These are phyloP conservation scores for Episyrphus balteatus DNA, from an alignment of 1,140 invertebrate species.

Conservation along the genomic window DNA sequence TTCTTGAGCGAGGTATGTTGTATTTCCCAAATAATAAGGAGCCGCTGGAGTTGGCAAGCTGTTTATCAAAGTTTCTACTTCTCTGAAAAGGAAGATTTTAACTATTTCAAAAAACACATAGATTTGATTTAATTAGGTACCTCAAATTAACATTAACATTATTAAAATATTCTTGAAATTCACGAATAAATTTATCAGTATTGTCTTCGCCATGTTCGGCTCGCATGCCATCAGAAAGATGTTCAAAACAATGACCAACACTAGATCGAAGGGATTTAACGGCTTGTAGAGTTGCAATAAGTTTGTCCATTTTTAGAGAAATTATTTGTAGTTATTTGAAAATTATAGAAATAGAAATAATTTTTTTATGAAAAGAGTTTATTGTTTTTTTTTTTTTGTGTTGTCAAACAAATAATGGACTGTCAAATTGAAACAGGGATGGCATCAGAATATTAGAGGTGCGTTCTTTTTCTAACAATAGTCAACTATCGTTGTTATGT, in stretches of 20 bases:
- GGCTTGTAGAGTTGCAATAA: constrained; percentile 59
- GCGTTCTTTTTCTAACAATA: no score
- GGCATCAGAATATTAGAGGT: no score
- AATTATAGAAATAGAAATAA: no score
- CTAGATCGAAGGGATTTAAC: constrained; percentile 66
- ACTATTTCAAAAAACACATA: not conserved
- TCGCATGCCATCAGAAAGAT: constrained; percentile 62
- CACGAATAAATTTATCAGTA: constrained; percentile 64
- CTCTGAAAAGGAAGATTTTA: constrained; percentile 39
- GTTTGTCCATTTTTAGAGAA: constrained; percentile 44
- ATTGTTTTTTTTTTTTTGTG: no score
- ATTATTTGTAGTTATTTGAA: no score
- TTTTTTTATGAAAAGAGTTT: no score
- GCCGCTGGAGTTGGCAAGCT: constrained; percentile 58
- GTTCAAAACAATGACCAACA: constrained; percentile 70
- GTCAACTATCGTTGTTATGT: no score
- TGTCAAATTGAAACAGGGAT: no score
- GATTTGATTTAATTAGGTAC: constrained; percentile 35
- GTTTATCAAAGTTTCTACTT: constrained; percentile 64
- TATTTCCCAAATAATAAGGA: constrained; percentile 71
- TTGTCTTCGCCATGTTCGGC: constrained; percentile 67
- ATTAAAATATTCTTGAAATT: constrained; percentile 64
- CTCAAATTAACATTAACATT: constrained; percentile 64
- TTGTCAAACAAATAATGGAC: no score
- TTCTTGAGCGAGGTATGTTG: constrained; percentile 72